These are phyloP conservation scores for Paradisaea rubra DNA, from an alignment of 2,113 vertebrate genomes.

Conservation along the genomic window DNA sequence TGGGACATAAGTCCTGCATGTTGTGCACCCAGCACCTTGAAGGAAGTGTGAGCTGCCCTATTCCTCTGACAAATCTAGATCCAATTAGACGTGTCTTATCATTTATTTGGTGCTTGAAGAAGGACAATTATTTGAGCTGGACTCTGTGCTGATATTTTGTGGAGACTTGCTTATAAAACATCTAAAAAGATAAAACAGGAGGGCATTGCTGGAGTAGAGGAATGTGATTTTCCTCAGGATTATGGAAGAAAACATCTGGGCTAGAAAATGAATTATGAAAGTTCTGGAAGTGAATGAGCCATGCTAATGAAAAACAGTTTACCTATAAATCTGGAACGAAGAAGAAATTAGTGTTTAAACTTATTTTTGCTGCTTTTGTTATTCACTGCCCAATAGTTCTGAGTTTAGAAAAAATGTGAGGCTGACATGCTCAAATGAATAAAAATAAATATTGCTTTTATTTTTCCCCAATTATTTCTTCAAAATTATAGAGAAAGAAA, in stretches of 20 bases:
- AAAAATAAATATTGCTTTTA: not conserved
- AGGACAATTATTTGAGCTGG: not conserved
- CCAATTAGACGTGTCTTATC: not conserved
- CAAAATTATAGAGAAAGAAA: not conserved
- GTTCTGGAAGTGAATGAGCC: not conserved
- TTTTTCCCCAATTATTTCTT: not conserved
- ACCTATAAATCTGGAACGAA: not conserved
- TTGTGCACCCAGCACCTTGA: not conserved
- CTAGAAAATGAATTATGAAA: not conserved
- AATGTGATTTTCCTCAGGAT: not conserved
- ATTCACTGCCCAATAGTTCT: not conserved
- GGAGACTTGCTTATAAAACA: not conserved
- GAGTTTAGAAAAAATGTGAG: not conserved
- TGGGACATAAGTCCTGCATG: rapidly evolving
- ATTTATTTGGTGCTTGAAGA: not conserved
- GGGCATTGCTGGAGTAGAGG: not conserved
- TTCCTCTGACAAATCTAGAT: not conserved
- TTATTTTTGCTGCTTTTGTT: not conserved
- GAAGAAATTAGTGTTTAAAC: not conserved
- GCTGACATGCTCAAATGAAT: not conserved
- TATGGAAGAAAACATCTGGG: not conserved
- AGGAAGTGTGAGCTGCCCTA: not conserved
- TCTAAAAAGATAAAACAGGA: not conserved
- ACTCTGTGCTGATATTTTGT: not conserved
- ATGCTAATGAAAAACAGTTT: not conserved